Evolutionary conservation across 2,113 vertebrate species (phyloP).

Genomic region (Scortum barcoo): DNA sequence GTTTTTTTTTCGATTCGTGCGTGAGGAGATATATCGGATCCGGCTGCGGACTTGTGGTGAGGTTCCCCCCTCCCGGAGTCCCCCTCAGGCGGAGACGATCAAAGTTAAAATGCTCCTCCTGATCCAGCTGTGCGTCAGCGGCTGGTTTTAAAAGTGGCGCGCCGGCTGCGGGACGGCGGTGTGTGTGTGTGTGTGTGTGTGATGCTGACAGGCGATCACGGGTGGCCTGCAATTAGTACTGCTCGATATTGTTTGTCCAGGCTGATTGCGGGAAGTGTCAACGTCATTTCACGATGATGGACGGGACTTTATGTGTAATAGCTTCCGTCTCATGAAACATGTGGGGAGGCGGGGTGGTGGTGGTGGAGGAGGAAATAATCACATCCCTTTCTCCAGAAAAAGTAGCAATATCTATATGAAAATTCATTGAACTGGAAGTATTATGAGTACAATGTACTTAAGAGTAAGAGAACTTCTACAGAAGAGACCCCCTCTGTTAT

Average conservation of each 20-base stretch:
- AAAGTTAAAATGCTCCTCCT: constrained; percentile 75
- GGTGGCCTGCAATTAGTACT: constrained; percentile 60
- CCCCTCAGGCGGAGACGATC: constrained; percentile 20
- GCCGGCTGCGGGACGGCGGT: constrained; percentile 13
- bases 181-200: no score
- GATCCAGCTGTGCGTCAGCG: constrained; percentile 70
- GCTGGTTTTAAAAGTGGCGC: constrained; percentile 42
- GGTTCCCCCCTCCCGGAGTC: constrained; percentile 31
- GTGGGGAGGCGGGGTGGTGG: no score
- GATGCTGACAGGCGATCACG: constrained; percentile 60
- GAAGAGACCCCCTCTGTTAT: no score
- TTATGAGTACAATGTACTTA: background rate
- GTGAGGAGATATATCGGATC: constrained; percentile 23
- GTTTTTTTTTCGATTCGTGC: constrained; percentile 74
- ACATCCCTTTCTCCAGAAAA: background rate
- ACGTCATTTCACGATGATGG: constrained; percentile 60
- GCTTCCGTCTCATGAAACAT: constrained; percentile 1
- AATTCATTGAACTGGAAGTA: background rate
- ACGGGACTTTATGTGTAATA: constrained; percentile 36
- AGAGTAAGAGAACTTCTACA: no score
- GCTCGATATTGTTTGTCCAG: constrained; percentile 57
- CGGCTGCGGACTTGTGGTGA: constrained; percentile 46
- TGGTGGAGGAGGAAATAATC: background rate
- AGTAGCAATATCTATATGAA: background rate
- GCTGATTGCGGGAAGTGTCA: constrained; percentile 54